Evolutionary conservation across 64 coral and sea anemone species (phyloP).

Genomic region (Stichodactyla mertensii): DNA sequence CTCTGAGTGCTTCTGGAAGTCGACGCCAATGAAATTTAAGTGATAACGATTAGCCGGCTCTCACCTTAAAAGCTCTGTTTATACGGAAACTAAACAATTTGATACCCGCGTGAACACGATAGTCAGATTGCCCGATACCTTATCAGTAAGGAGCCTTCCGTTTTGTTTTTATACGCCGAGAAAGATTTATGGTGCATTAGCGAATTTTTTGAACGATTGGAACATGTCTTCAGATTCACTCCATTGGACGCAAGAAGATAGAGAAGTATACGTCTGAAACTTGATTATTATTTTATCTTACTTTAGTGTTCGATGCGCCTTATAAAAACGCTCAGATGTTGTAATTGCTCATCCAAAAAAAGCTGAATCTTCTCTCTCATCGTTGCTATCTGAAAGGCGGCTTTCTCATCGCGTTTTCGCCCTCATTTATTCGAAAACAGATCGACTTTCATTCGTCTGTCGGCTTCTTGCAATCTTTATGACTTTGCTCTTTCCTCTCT

Average conservation of each 20-base stretch:
- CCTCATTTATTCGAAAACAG: too few species aligned
- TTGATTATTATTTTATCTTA: neutral
- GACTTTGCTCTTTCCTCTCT: too few species aligned
- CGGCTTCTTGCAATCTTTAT: too few species aligned
- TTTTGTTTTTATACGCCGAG: neutral
- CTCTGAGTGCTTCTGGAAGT: neutral
- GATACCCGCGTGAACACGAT: too few species aligned
- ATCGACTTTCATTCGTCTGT: too few species aligned
- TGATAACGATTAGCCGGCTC: neutral
- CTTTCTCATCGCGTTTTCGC: too few species aligned
- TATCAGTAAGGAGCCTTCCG: neutral
- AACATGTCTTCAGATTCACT: constrained; percentile 3
- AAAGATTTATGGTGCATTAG: neutral
- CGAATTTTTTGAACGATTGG: neutral
- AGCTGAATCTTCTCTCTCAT: too few species aligned
- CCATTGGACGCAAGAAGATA: neutral
- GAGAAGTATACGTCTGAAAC: neutral
- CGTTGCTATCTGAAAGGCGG: too few species aligned
- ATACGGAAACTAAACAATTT: too few species aligned
- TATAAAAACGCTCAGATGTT: neutral
- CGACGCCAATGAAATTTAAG: neutral
- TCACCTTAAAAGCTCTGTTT: too few species aligned
- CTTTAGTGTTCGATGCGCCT: neutral
- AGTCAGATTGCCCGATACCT: too few species aligned
- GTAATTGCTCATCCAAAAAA: too few species aligned